Base-by-base conservation (phyloP, 2,113 vertebrate species). In the Chionomys nivalis region DNA sequence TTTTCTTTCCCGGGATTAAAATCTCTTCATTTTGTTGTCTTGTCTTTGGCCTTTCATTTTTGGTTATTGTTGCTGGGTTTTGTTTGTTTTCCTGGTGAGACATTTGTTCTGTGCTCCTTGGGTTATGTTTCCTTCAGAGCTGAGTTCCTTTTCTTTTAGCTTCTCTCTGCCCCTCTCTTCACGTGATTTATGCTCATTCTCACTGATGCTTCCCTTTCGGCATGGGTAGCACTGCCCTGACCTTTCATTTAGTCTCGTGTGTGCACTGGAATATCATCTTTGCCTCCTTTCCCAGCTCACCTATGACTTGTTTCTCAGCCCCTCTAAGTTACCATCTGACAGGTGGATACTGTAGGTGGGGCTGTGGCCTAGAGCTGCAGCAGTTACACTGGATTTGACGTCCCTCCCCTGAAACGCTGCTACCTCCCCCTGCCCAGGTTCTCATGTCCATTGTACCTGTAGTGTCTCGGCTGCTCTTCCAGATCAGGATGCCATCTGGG, bases 1-100 rank as follows among this genome's bases (percentile, higher is more conserved):
- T 90, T 87, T 85, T 86, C 87, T 96, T 70, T 10, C 47, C 90
- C 90, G 65, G 13, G 76, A 55, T 92, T 76, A 72, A 73, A 93
- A 86, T 88, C 36, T 79, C 61, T 39, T 91, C n/a, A 52, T 86
- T 73, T 92, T 65, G 12, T 93, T 85, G 24, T 85, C 85, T 86
- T 91, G 26, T 85, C 87, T 75, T 19, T 92, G 83, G 87, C 19
- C n/a, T 85, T n/a, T 72, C 85, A 5, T 78, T 90, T 52, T 76
- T 31, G 65, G 66, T 47, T 90, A 44, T 26, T 89, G 49, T 26
- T 86, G 42, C 55, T 65, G 31, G 5, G 49, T 76, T 10, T 47
- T 47, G 24, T 47, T 47, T 47, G 26, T 52, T 77, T 52, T 52
- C 19, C 36, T 24, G 42, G 42, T 76, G 44, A 44, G 42, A 26